phyloP scores from a whole-genome alignment of 37 sponge, comb jelly and placozoan genomes.

The Halichondria panicea region DNA sequence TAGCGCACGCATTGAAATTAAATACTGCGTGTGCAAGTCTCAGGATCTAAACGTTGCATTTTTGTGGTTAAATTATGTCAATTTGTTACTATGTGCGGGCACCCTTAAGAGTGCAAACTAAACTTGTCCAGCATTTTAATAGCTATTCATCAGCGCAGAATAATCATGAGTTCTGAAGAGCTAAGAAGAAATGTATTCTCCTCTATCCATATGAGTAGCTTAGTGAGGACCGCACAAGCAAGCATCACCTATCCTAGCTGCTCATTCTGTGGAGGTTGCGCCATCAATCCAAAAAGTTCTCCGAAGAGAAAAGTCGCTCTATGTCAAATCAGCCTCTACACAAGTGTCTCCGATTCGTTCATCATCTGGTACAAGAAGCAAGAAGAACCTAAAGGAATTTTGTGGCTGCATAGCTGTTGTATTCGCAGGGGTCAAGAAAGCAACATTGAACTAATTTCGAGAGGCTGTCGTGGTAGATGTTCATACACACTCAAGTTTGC shows the following conservation, averaged over 20 bases:
- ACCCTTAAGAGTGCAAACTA: too few species aligned
- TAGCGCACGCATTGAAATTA: too few species aligned
- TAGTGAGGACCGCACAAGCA: slow-evolving; percentile 39
- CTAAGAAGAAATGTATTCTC: slow-evolving; percentile 72
- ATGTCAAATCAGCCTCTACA: slow-evolving; percentile 63
- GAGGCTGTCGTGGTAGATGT: slow-evolving; percentile 59
- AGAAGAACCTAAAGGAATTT: slow-evolving; percentile 68
- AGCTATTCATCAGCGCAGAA: too few species aligned
- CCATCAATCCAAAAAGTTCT: slow-evolving; percentile 14
- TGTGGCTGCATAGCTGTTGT: slow-evolving; percentile 61
- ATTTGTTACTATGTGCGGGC: too few species aligned
- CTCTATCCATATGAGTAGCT: slow-evolving; percentile 66
- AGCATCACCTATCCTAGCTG: slow-evolving; percentile 54
- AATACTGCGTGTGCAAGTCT: too few species aligned
- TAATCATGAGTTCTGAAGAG: slow-evolving; percentile 40
- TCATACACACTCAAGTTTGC: slow-evolving; percentile 62
- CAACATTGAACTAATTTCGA: slow-evolving; percentile 58
- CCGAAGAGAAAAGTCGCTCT: slow-evolving; percentile 45
- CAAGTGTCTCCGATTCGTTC: slow-evolving; percentile 65
- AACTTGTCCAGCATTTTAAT: too few species aligned
- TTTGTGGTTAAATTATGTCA: too few species aligned
- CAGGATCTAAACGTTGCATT: too few species aligned
- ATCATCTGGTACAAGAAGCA: slow-evolving; percentile 71
- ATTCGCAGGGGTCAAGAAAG: slow-evolving; percentile 30
- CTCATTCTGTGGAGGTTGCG: slow-evolving; percentile 40